Evolutionary conservation across 2,113 vertebrate genomes (phyloP).

Genomic region (Scartelaos histophorus): DNA sequence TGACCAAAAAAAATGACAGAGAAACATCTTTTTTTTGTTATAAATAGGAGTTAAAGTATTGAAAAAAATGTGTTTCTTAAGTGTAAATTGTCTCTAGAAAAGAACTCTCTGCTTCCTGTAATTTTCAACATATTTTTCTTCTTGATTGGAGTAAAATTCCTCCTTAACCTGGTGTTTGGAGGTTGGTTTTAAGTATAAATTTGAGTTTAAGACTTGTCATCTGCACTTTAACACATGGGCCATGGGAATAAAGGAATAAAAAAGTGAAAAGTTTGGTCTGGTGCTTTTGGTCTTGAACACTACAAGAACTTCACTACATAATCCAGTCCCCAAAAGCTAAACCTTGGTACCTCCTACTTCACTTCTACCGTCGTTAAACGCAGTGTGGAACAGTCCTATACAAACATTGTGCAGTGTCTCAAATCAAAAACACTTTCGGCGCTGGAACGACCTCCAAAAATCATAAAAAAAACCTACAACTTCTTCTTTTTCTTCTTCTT

Average conservation of each 20-base stretch:
- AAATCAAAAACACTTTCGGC: conserved; percentile 43
- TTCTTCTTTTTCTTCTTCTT: conserved; percentile 23
- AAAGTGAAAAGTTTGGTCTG: neutral
- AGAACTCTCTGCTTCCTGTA: too few species aligned
- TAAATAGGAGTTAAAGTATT: too few species aligned
- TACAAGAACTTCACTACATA: neutral
- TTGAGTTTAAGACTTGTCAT: too few species aligned
- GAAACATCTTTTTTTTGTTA: too few species aligned
- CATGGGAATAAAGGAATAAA: neutral
- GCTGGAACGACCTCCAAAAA: conserved; percentile 36
- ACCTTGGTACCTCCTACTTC: conserved; percentile 20
- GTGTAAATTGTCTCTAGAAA: too few species aligned
- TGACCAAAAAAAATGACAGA: too few species aligned
- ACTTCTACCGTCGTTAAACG: conserved; percentile 19
- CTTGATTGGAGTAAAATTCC: too few species aligned
- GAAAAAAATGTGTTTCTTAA: too few species aligned
- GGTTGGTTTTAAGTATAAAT: too few species aligned
- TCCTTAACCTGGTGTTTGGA: too few species aligned
- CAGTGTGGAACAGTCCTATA: conserved; percentile 28
- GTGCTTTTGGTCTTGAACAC: conserved; percentile 32
- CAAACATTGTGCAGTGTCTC: conserved; percentile 37
- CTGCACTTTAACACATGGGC: neutral
- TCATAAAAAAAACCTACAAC: conserved; percentile 44
- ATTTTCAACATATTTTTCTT: too few species aligned
- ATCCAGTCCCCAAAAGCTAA: neutral